A percentile compares a stretch with the other conserved stretches of the same genome.
These are phyloP conservation scores for Lepidurus packardi DNA, from an alignment of 1,140 invertebrate species.

Conservation along the genomic window DNA sequence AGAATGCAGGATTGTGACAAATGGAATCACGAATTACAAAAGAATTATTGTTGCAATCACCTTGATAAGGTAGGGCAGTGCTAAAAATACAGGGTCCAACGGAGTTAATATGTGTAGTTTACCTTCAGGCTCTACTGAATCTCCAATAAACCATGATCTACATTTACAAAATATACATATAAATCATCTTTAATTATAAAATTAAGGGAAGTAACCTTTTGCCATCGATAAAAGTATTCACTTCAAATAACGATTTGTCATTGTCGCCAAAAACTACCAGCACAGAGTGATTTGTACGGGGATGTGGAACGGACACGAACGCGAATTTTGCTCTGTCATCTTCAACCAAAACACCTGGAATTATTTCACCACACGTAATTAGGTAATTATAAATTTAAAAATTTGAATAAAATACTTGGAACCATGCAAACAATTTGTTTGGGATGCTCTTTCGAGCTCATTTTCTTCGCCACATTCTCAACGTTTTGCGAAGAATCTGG, in stretches of 20 bases:
- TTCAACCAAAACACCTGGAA: not conserved
- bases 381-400: not conserved
- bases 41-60: not conserved
- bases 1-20: not conserved
- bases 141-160: constrained; percentile 18
- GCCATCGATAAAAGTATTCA: not conserved
- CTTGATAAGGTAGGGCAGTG: not conserved
- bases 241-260: not conserved
- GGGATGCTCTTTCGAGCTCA: not conserved
- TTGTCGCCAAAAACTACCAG: not conserved
- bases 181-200: not conserved
- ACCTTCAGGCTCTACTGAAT: not conserved
- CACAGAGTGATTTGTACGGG: not conserved
- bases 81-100: not conserved
- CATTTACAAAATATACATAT: not conserved
- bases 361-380: not conserved
- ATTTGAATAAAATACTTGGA: not conserved
- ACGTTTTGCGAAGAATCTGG: not conserved
- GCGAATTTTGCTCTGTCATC: not conserved
- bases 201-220: not conserved
- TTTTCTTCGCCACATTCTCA: not conserved
- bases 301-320: not conserved
- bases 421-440: not conserved
- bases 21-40: not conserved
- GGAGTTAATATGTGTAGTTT: not conserved